These are phyloP conservation scores for human (Homo sapiens) DNA, from an alignment of 2,113 vertebrate species.

Conservation along the genomic window DNA sequence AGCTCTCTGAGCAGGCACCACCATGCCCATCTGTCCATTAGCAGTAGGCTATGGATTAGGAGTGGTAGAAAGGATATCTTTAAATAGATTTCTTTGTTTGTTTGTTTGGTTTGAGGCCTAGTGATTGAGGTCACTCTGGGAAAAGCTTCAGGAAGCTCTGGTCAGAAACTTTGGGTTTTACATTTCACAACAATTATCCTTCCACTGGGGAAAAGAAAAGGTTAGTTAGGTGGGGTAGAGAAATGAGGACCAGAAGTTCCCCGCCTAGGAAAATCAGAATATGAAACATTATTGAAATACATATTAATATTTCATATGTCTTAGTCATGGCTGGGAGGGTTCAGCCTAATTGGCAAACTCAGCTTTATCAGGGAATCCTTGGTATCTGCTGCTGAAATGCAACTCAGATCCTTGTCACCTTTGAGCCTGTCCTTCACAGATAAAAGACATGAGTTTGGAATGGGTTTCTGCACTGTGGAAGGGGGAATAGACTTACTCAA, in stretches of 20 bases:
- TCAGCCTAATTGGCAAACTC: not conserved
- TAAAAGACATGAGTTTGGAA: not conserved
- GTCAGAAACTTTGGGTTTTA: slow-evolving; percentile 12
- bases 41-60: slow-evolving; percentile 47
- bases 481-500: not conserved
- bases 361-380: not conserved
- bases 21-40: not conserved
- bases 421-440: not conserved
- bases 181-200: not conserved
- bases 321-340: not conserved
- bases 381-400: not conserved
- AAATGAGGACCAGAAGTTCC: slow-evolving; percentile 1
- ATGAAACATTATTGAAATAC: not conserved
- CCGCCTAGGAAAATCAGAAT: not conserved
- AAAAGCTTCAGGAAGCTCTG: slow-evolving; percentile 37
- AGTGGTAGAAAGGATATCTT: slow-evolving; percentile 36
- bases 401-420: not conserved
- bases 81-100: slow-evolving; percentile 56
- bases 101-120: slow-evolving; percentile 55
- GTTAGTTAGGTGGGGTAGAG: not conserved
- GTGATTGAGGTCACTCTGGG: slow-evolving; percentile 54
- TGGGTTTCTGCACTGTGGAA: not conserved
- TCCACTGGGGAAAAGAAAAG: not conserved
- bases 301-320: not conserved
- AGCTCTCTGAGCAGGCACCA: not conserved